These are phyloP conservation scores for Hypocryptadius cinnamomeus DNA, from an alignment of 2,113 vertebrate species.

Conservation along the genomic window DNA sequence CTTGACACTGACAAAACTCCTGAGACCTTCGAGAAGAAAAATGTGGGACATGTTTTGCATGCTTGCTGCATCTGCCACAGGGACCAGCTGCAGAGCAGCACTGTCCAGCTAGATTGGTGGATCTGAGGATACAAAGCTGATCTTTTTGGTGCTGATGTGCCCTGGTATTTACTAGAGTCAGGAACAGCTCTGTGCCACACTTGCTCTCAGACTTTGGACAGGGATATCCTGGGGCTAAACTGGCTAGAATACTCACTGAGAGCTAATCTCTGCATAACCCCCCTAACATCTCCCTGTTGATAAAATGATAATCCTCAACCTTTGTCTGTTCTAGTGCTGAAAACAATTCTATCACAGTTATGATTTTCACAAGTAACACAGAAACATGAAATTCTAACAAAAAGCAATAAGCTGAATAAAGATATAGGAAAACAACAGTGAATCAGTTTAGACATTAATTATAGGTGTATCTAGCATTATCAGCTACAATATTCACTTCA, in stretches of 20 bases:
- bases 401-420: conserved; percentile 4
- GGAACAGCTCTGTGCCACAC: neutral
- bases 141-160: neutral
- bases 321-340: neutral
- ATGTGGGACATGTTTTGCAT: neutral
- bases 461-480: neutral
- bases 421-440: conserved; percentile 8
- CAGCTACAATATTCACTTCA: neutral
- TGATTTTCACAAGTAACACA: neutral
- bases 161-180: neutral
- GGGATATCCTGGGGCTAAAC: neutral
- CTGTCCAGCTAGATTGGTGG: conserved; percentile 28
- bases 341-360: neutral
- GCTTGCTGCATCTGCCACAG: neutral
- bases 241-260: neutral
- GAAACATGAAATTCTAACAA: neutral
- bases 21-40: neutral
- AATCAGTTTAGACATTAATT: neutral
- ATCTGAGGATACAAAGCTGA: conserved; percentile 47
- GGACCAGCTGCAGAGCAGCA: neutral
- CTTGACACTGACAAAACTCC: neutral
- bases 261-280: neutral
- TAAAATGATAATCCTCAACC: neutral
- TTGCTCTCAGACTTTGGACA: neutral
- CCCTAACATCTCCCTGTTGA: neutral